A percentile compares a stretch with the other conserved stretches of the same genome.
Evolutionary conservation across 1,140 invertebrate genomes (phyloP).

Genomic region (Tetragnatha versicolor): DNA sequence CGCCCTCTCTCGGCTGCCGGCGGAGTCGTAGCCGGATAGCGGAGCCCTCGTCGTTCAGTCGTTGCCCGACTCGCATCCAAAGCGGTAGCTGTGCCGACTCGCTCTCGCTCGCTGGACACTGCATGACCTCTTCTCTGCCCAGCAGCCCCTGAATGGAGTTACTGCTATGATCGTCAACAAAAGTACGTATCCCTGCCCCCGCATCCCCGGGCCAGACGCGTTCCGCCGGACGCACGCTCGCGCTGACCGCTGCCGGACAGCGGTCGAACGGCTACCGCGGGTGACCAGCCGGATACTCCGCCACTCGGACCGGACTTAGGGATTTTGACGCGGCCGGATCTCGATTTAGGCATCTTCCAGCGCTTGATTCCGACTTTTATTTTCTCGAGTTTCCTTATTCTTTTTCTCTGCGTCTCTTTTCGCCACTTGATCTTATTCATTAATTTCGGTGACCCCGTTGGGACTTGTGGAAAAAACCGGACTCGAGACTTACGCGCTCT

Average conservation of each 20-base stretch:
- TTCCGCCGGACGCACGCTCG: not conserved
- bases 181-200: constrained; percentile 28
- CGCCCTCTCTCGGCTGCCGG: constrained; percentile 26
- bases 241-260: not conserved
- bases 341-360: too few relatives aligned
- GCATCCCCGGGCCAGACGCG: not conserved
- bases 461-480: too few relatives aligned
- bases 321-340: not conserved
- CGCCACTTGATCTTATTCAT: too few relatives aligned
- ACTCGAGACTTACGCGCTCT: too few relatives aligned
- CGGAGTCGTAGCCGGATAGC: not conserved
- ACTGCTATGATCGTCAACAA: constrained; percentile 54
- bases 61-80: constrained; percentile 28
- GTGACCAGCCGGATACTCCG: not conserved
- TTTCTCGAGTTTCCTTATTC: too few relatives aligned
- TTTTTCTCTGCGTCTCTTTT: too few relatives aligned
- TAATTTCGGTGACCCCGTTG: too few relatives aligned
- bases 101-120: constrained; percentile 46
- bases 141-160: constrained; percentile 41
- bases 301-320: not conserved
- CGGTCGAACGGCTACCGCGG: not conserved
- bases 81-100: constrained; percentile 33
- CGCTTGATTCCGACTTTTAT: too few relatives aligned
- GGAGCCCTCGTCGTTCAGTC: constrained; percentile 30
- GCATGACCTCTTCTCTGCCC: constrained; percentile 42